A percentile compares a stretch with the other conserved stretches of the same genome.
Evolutionary conservation across 2,888 invertebrate genomes (phyloP).

Genomic region (Cetonia aurata): DNA sequence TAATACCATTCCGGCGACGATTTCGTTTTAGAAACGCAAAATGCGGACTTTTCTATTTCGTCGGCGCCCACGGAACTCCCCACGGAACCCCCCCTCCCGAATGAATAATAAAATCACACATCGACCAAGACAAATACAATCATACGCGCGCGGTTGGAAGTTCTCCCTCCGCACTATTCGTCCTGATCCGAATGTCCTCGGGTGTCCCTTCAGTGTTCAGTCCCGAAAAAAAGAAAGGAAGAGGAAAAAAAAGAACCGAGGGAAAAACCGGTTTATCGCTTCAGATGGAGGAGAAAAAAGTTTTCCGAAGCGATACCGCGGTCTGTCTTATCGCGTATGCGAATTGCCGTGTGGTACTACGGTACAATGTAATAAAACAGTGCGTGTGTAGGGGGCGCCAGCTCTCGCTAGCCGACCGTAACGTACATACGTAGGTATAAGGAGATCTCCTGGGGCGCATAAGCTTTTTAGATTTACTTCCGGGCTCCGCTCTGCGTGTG

Average conservation of each 20-base stretch:
- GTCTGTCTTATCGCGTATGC: conserved; percentile 45
- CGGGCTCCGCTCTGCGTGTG: conserved; percentile 49
- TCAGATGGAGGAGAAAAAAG: conserved; percentile 33
- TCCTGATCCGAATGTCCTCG: conserved; percentile 5
- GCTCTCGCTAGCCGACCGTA: conserved; percentile 28
- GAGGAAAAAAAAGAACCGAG: neutral
- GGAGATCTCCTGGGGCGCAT: conserved; percentile 52
- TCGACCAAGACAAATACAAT: conserved; percentile 37
- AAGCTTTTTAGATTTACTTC: conserved; percentile 55
- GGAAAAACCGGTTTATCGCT: conserved; percentile 23
- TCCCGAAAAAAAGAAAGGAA: neutral
- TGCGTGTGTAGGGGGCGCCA: conserved; percentile 16
- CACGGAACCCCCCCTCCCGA: neutral
- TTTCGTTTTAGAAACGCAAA: conserved; percentile 36
- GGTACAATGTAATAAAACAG: conserved; percentile 44
- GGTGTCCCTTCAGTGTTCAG: neutral
- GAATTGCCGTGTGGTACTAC: conserved; percentile 36
- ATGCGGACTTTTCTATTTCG: conserved; percentile 33
- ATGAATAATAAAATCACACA: conserved; percentile 34
- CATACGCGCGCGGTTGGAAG: conserved; percentile 20
- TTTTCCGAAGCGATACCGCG: conserved; percentile 29
- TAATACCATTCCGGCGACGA: conserved; percentile 29
- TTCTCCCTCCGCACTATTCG: neutral
- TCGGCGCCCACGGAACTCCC: neutral
- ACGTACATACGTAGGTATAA: conserved; percentile 40